Evolutionary conservation across 2,113 vertebrate species (phyloP).

Genomic region (Athene noctua): DNA sequence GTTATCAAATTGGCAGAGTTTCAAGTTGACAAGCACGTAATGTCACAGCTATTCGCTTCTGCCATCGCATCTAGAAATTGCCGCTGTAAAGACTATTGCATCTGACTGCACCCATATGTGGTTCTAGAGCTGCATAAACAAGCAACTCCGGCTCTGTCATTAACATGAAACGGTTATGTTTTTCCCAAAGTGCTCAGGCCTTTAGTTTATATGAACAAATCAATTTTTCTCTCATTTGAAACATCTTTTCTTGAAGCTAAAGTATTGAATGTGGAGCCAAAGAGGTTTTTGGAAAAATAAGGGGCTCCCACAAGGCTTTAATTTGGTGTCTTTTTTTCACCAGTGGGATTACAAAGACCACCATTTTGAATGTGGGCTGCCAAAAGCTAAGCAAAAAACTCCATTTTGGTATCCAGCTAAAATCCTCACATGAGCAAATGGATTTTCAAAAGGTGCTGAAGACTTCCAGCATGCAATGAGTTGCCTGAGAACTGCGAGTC

Average conservation of each 20-base stretch:
- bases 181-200: not conserved
- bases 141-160: not conserved
- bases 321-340: not conserved
- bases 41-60: not conserved
- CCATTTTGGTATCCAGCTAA: not conserved
- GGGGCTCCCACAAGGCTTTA: not conserved
- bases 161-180: fast-evolving
- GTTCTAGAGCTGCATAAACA: not conserved
- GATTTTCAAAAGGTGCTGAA: not conserved
- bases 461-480: not conserved
- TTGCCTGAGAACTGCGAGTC: fast-evolving
- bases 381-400: not conserved
- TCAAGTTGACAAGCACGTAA: not conserved
- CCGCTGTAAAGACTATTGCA: not conserved
- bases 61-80: not conserved
- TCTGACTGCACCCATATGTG: not conserved
- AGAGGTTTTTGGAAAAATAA: not conserved
- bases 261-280: not conserved
- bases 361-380: fast-evolving
- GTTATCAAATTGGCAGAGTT: not conserved
- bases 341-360: not conserved
- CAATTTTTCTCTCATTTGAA: not conserved
- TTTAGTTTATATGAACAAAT: not conserved
- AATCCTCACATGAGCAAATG: not conserved
- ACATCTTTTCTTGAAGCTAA: not conserved